Evolutionary conservation across 1,140 invertebrate genomes (phyloP), one percentile per base, ranked within the genome.

Genomic region (Drosophila teissieri): DNA sequence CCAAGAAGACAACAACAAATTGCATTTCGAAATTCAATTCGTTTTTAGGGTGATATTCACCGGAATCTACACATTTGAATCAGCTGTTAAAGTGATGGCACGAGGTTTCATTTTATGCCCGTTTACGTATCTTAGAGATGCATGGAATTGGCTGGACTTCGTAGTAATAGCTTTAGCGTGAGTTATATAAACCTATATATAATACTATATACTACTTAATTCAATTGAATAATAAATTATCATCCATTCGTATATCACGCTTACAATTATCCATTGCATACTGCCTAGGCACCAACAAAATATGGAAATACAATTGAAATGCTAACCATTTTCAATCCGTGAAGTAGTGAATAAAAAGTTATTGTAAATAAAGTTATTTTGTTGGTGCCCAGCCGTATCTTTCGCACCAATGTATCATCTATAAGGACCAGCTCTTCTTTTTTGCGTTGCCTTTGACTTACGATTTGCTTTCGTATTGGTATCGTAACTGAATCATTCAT

Each of bases 131-230:
- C 97, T 99, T 95, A 96, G 98, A 96, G 98, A 99, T 96, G 97
- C 98, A 95, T 99, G 98, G 98, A 99, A 99, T 96, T 99, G 98
- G 98, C 96, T 99, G 95, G 98, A 99, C 96, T 99, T 99, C 96
- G 96, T 98, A 96, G 98, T 99, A 94, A 99, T 99, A 96, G 95
- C 97, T 95, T 97, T 98, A 97, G 98, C 98, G 98, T 99, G 97
- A 98, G 98, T 98, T 95, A 85, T 67, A 84, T 76, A 64, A 78
- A 74, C 69, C 78, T 78, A 73, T 77, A 65, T 73, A 64, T 45
- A 76, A 46, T 64, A 54, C 12, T 39, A 70, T 64, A 37, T 60
- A 51, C 17, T 34, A 45, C 37, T 63, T 77, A 61, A 60, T 53
- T 48, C 40, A 48, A 65, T 67, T 80, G 58, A 79, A 45, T 44